Percentiles rank a stretch among this genome's conserved stretches.
These are phyloP conservation scores for Urocynchramus pylzowi DNA, from an alignment of 2,113 vertebrate species.

Conservation along the genomic window DNA sequence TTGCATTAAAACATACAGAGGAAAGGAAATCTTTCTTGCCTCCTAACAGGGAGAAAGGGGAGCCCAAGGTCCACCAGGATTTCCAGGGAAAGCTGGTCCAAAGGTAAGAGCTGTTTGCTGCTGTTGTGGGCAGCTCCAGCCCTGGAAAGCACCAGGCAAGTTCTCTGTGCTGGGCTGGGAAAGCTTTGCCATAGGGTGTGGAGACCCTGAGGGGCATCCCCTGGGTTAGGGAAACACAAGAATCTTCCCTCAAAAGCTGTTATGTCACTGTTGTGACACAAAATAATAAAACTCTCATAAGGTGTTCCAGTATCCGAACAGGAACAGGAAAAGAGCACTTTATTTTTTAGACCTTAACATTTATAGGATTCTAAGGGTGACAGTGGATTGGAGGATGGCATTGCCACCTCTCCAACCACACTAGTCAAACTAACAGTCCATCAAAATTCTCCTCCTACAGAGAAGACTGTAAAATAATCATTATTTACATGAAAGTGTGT, in stretches of 20 bases:
- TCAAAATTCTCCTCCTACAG: too few relatives aligned
- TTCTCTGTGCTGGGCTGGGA: background rate
- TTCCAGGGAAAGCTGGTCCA: constrained; percentile 75
- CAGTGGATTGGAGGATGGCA: too few relatives aligned
- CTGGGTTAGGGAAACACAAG: background rate
- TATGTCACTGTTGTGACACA: too few relatives aligned
- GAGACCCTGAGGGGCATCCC: background rate
- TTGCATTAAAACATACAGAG: background rate
- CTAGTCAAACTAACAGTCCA: too few relatives aligned
- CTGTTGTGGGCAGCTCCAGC: background rate
- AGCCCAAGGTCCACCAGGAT: constrained; percentile 71
- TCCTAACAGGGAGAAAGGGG: constrained; percentile 78
- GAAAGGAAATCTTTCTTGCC: background rate
- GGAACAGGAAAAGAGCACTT: too few relatives aligned
- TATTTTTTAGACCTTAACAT: too few relatives aligned
- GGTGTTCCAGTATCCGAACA: too few relatives aligned
- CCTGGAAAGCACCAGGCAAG: accelerated
- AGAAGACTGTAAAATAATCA: too few relatives aligned
- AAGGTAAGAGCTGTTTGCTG: constrained; percentile 67
- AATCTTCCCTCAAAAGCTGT: background rate
- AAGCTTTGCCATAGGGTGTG: background rate
- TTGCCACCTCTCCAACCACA: too few relatives aligned
- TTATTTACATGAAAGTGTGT: too few relatives aligned
- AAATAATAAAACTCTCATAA: too few relatives aligned
- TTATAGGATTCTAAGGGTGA: too few relatives aligned